Evolutionary conservation across 2,888 invertebrate genomes (phyloP), one percentile per base, ranked within the genome.

Genomic region (Cyclophora punctaria): DNA sequence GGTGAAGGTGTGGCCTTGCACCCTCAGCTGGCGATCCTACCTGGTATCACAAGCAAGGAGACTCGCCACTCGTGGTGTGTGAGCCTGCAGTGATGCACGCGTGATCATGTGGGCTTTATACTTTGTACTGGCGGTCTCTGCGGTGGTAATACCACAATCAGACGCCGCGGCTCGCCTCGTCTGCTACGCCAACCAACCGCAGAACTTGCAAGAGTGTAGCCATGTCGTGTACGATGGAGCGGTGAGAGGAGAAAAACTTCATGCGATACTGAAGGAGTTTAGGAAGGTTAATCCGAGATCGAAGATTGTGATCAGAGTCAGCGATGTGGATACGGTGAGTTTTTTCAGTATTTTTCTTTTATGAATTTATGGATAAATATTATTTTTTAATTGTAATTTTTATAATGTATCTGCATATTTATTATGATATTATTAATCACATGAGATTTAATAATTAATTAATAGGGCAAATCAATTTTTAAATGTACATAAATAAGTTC

Each of bases 281-380:
- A 83, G 83, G 66, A 86, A 86, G 58, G 75, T 73, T 53, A 83
- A 86, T 56, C 87, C 89, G 35, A 78, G 84, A 51, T 73, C 89
- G 60, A 91, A 91, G 76, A 81, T 91, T 58, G 74, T 91, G 56
- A 69, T 91, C 56, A 87, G 89, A 52, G 88, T 90, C 48, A 78
- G 81, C 58, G 90, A 90, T 56, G 83, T 80, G 55, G 90, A 91
- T 69, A 90, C 91, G 90, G 91, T 92, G 78, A 74, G 80, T 59
- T 48, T 53, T 46, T 33, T 7, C n/a, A 43, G 20, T 1, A 20
- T 20, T 20, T 20, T 20, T 20, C 20, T 20, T 20, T 20, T 20
- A 20, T 20, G 20, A 20, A 20, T 20, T 20, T 20, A 20, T 20
- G 20, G 20, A 1, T 20, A 20, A 20, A 20, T 1, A 20, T 20